Evolutionary conservation across 2,113 vertebrate species (phyloP).

Genomic region (Megaleporinus macrocephalus): DNA sequence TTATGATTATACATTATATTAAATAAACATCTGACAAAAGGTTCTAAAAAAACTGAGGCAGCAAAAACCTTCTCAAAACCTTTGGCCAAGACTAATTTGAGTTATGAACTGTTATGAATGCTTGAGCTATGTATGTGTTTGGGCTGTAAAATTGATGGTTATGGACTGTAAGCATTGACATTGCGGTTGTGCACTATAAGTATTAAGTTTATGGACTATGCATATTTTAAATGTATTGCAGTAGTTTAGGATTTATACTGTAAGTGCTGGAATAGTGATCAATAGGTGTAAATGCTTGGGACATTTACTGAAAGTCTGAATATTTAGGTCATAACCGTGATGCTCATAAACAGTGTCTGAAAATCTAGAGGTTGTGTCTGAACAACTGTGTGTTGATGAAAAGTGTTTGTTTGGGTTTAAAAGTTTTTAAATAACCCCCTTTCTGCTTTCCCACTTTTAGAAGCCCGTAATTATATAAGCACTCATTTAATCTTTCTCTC

Average conservation of each 20-base stretch:
- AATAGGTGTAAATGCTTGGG: background rate
- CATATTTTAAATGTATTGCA: no score
- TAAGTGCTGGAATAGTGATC: slow-evolving; percentile 44
- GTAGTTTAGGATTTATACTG: background rate
- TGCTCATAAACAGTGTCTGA: background rate
- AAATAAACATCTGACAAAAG: no score
- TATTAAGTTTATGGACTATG: no score
- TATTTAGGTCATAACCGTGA: background rate
- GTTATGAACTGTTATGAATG: background rate
- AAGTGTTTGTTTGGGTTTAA: background rate
- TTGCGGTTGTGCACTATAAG: slow-evolving; percentile 21
- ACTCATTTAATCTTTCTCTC: slow-evolving; percentile 45
- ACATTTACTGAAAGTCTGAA: background rate
- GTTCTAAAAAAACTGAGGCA: no score
- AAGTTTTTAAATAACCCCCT: background rate
- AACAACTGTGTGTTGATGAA: background rate
- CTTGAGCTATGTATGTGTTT: background rate
- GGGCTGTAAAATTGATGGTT: background rate
- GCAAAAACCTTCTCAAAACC: no score
- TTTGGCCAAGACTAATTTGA: no score
- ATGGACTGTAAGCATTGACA: slow-evolving; percentile 33
- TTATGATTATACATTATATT: no score
- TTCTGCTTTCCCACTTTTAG: background rate
- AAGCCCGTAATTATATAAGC: slow-evolving; percentile 5
- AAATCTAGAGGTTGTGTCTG: background rate